Percentiles rank a stretch among this genome's conserved stretches.
Conservation (phyloP, 1,140 invertebrate species). For the Platyscapa corneri region DNA sequence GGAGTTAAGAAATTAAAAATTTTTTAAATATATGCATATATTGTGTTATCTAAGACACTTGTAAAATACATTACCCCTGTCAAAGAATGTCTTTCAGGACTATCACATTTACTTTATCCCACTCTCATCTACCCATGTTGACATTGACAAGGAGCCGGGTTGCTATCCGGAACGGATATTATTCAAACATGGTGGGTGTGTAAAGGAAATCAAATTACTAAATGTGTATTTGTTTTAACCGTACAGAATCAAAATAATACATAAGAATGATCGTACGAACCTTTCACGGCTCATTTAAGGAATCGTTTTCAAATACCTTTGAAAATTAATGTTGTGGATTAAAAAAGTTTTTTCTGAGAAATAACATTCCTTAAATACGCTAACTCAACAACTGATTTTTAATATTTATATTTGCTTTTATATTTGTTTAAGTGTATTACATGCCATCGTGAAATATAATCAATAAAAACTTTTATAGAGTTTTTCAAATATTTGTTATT, state of each 20-base stretch:
- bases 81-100: slow-evolving; percentile 9
- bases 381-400: too few species aligned
- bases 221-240: background rate
- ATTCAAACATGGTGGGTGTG: slow-evolving; percentile 4
- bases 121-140: background rate
- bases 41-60: background rate
- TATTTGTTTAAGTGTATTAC: too few species aligned
- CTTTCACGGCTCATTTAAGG: background rate
- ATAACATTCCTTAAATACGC: background rate
- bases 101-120: background rate
- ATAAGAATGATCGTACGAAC: background rate
- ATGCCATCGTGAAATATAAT: too few species aligned
- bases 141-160: background rate
- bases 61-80: background rate
- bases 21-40: background rate
- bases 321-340: background rate
- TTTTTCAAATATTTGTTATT: slow-evolving; percentile 6
- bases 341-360: background rate
- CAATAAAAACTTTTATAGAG: too few species aligned
- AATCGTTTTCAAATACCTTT: background rate
- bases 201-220: slow-evolving; percentile 16
- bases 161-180: slow-evolving; percentile 13
- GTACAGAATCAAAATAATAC: background rate
- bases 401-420: too few species aligned
- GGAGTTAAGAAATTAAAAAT: background rate